phyloP scores from a whole-genome alignment of 2,113 vertebrate genomes.

The Catharus minimus region DNA sequence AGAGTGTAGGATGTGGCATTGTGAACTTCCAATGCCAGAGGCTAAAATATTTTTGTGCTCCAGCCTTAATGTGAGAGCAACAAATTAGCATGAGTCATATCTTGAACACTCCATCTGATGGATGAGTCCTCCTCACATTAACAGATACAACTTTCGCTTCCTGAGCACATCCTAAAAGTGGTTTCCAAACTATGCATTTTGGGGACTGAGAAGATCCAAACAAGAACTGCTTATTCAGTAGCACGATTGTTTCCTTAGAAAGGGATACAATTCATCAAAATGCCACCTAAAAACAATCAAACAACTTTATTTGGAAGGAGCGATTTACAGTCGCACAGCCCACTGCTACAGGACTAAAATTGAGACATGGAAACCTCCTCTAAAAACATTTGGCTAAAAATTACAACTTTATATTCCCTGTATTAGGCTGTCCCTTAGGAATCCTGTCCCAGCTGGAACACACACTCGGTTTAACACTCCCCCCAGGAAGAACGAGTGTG shows the following conservation, averaged over 20 bases:
- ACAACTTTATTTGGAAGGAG: conserved; percentile 47
- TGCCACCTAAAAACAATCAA: conserved; percentile 33
- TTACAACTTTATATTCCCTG: not conserved
- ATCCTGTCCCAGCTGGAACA: conserved; percentile 28
- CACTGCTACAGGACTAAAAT: conserved; percentile 4
- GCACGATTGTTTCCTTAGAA: not conserved
- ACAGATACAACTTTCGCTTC: conserved; percentile 72
- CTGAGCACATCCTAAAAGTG: conserved; percentile 42
- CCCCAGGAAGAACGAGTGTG: not conserved
- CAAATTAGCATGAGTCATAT: conserved; percentile 84
- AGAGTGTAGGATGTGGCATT: conserved; percentile 59
- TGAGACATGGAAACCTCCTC: not conserved
- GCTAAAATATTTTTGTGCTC: conserved; percentile 75
- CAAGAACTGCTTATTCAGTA: conserved; percentile 13
- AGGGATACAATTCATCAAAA: conserved; percentile 33
- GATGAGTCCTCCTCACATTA: conserved; percentile 74
- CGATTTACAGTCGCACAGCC: conserved; percentile 12
- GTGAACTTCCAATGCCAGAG: conserved; percentile 77
- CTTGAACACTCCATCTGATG: conserved; percentile 70
- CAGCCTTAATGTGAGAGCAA: conserved; percentile 69
- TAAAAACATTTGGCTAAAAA: not conserved
- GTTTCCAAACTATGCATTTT: conserved; percentile 45
- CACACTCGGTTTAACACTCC: not conserved
- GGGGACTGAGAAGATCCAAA: conserved; percentile 36
- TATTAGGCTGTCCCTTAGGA: conserved; percentile 1